Evolutionary conservation across 2,888 invertebrate genomes (phyloP), one percentile per base, ranked within the genome.

Genomic region (Eledona agricola): DNA sequence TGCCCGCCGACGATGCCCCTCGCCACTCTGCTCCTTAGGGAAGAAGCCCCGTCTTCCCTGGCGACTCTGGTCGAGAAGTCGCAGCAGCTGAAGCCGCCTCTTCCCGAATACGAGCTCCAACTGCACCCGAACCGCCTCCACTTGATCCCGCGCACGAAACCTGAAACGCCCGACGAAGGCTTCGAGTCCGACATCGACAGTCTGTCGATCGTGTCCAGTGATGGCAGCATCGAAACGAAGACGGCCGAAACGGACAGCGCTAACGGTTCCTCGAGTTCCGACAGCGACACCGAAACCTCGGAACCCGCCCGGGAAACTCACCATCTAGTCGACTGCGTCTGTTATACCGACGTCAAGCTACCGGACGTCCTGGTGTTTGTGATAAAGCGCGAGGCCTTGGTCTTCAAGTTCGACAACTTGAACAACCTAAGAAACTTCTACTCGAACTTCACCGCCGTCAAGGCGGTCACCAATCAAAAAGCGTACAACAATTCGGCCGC

Each of bases 151-250:
- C 60, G 70, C 1, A 58, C 65, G 12, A 62, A 63, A 46, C 54
- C 62, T 6, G 63, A 61, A 22, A 51, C 59, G 3, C 40, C 59
- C 1, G 79, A 79, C 57, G 79, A 79, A 60, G 79, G 79, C n/a
- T 79, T 79, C 66, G 79, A 79, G 65, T 78, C 78, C 3, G 78
- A 77, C 55, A 72, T 77, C 22, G 79, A 78, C 57, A 76, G 68
- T 37, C 60, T 76, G 6, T 77, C 77, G 1, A 63, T 77, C 25
- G 66, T 77, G 1, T 76, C 76, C 2, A 72, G 72, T 47, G 76
- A 76, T 57, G 77, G 76, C 46, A 72, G 73, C 38, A 72, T 72
- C 46, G 50, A 47, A 28, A 52, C 54, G 47, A 71, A 70, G 58
- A 58, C 63, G 1, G 55, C 63, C 12, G 77, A 76, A 62, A 76